A percentile compares a stretch with the other conserved stretches of the same genome.
These are phyloP conservation scores for Ethmia dodecea DNA, from an alignment of 2,888 invertebrate genomes.

Conservation along the genomic window DNA sequence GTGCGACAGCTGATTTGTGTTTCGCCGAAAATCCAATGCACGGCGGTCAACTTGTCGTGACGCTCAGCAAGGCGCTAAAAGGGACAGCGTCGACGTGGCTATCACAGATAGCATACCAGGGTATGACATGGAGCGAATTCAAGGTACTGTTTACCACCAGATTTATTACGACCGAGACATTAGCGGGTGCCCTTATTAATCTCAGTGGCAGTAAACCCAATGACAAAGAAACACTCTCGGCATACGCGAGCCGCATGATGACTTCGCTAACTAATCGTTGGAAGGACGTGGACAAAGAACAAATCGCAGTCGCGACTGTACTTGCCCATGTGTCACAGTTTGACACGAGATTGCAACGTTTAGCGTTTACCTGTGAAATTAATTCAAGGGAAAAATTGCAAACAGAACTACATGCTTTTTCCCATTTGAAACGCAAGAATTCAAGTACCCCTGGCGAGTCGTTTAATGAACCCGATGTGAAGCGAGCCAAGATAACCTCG, in stretches of 20 bases:
- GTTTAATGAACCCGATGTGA: not conserved
- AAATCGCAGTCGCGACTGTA: constrained; percentile 8
- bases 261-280: constrained; percentile 6
- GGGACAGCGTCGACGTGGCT: constrained; percentile 13
- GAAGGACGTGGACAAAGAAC: constrained; percentile 5
- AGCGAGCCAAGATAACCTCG: not conserved
- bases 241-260: constrained; percentile 3
- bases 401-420: constrained; percentile 10
- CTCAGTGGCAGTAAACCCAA: constrained; percentile 2
- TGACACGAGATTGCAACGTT: constrained; percentile 8
- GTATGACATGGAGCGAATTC: constrained; percentile 14
- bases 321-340: constrained; percentile 6
- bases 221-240: constrained; percentile 5
- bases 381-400: constrained; percentile 7
- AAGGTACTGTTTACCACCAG: constrained; percentile 7
- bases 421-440: constrained; percentile 9
- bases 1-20: constrained; percentile 10
- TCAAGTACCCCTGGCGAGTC: not conserved
- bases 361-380: constrained; percentile 12
- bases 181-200: constrained; percentile 5
- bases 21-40: constrained; percentile 7
- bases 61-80: constrained; percentile 13
- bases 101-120: constrained; percentile 7
- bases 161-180: constrained; percentile 1
- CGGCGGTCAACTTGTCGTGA: constrained; percentile 12